Evolutionary conservation across 2,888 invertebrate species (phyloP), one percentile per base, ranked within the genome.

Genomic region (Drosophila prostipennis): DNA sequence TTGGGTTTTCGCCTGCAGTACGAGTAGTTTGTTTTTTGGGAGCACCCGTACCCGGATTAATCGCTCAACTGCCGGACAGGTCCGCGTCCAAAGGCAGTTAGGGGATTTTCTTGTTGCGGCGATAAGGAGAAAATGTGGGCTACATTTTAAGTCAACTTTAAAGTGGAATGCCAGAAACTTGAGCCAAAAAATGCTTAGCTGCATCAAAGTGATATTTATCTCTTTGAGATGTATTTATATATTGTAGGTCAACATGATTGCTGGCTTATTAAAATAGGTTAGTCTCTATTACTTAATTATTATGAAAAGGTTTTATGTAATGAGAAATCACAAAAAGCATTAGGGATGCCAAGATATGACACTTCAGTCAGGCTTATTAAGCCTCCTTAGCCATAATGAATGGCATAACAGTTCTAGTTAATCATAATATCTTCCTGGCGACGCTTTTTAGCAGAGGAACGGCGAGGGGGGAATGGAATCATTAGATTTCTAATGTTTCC

Each of bases 401-500:
- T 65, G 65, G 32, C 65, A 53, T 65, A 63, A 63, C 65, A 43
- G 63, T 65, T 51, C 63, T 52, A 53, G 63, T 68, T 69, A 68
- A 68, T 69, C 69, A 68, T 42, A 58, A 58, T 58, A 58, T 69
- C 52, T 53, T 63, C 46, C 46, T 63, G 65, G 64, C 19, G 59
- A 40, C 48, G 59, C 61, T 36, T 46, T 46, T 52, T 39, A 46
- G 34, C 13, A 8, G 42, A 10, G 32, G 34, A 19, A 6, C 6
- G 26, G 16, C 6, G 19, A 8, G 10, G 40, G 14, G 6, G 42
- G 42, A 23, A 6, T 42, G 32, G 52, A 52, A 58, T 69, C 68
- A 69, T 68, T 68, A 52, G 57, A 45, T 58, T 68, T 58, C 69
- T 69, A 68, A 51, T 70, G 71, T 71, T 61, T 63, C 55, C 61